phyloP scores from a whole-genome alignment of 2,113 vertebrate species.

The Caranx melampygus region DNA sequence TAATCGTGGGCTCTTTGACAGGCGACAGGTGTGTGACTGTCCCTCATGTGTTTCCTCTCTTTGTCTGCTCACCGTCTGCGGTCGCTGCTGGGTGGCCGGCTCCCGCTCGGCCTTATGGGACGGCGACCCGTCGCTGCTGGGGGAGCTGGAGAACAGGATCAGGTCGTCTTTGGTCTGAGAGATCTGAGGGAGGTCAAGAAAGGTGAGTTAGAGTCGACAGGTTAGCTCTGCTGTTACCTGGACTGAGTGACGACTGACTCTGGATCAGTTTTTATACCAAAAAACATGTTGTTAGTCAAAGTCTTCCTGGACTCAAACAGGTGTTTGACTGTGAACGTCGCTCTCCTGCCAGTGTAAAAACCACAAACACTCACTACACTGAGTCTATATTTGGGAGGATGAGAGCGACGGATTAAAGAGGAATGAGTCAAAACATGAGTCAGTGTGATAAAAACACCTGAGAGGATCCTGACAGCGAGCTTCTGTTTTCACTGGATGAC shows the following conservation, averaged over 20 bases:
- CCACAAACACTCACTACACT: neutral
- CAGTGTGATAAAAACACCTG: neutral
- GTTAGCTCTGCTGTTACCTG: too few relatives aligned
- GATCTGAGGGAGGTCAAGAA: constrained; percentile 80
- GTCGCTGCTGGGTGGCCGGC: constrained; percentile 34
- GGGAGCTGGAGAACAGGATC: constrained; percentile 83
- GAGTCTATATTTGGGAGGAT: constrained; percentile 5
- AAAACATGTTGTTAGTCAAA: too few relatives aligned
- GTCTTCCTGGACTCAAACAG: neutral
- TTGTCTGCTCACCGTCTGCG: constrained; percentile 57
- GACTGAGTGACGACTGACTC: too few relatives aligned
- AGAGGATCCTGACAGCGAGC: neutral
- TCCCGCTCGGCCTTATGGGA: constrained; percentile 68
- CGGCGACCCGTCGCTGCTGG: constrained; percentile 72
- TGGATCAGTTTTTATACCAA: too few relatives aligned
- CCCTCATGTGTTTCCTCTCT: too few relatives aligned
- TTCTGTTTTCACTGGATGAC: neutral
- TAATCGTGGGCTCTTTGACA: too few relatives aligned
- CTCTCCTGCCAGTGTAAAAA: too few relatives aligned
- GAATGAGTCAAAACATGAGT: constrained; percentile 27
- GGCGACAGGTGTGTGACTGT: too few relatives aligned
- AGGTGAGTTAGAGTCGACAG: neutral
- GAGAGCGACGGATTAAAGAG: constrained; percentile 21
- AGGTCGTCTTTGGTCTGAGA: constrained; percentile 87
- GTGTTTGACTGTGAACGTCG: neutral